These are phyloP conservation scores for Cephus pygmeus DNA, from an alignment of 2,888 invertebrate species.

Conservation along the genomic window DNA sequence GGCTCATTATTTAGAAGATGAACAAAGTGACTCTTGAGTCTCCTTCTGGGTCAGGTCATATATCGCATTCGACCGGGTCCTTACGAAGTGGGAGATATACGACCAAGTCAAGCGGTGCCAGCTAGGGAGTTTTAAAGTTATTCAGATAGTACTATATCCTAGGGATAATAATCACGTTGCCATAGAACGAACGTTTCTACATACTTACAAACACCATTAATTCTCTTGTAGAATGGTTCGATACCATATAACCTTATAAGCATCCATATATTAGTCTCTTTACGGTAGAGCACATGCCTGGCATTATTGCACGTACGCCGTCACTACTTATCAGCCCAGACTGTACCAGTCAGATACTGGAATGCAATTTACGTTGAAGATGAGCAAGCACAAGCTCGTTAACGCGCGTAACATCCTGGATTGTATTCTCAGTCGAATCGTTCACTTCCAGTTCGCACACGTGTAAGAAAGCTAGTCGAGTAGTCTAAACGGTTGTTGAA, in stretches of 20 bases:
- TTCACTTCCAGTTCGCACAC: conserved; percentile 4
- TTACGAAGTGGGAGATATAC: neutral
- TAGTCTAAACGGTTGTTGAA: neutral
- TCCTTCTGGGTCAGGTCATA: conserved; percentile 1
- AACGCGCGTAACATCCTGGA: conserved; percentile 4
- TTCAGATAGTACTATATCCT: neutral
- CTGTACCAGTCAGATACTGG: conserved; percentile 8
- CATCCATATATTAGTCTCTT: neutral
- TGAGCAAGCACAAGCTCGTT: conserved; percentile 1
- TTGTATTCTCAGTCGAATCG: conserved; percentile 1
- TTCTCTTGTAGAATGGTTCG: neutral
- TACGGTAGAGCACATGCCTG: neutral
- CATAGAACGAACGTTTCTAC: neutral
- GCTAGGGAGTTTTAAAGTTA: neutral
- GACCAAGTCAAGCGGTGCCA: neutral
- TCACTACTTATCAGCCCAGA: neutral
- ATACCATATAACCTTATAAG: neutral
- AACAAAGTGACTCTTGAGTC: conserved; percentile 28
- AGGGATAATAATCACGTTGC: neutral
- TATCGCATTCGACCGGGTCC: conserved; percentile 2
- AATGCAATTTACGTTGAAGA: conserved; percentile 6
- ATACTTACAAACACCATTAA: neutral
- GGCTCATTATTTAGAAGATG: neutral
- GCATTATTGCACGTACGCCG: neutral
- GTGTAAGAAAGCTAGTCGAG: neutral